Evolutionary conservation across 2,113 vertebrate species (phyloP), one percentile per base, ranked within the genome.

Genomic region (Nothoprocta perdicaria): DNA sequence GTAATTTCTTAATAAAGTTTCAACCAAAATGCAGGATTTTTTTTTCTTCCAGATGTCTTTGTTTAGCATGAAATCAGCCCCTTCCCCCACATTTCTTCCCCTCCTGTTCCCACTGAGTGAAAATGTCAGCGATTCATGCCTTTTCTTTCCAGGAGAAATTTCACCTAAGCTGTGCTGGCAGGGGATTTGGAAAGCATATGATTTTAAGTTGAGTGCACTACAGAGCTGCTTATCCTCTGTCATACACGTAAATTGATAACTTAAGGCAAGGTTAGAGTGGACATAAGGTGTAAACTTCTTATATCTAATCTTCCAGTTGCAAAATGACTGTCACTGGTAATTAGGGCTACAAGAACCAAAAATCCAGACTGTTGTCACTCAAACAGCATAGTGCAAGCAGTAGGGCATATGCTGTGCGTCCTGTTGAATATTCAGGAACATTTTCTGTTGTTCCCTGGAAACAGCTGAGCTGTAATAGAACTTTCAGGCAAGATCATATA

Each of bases 251-350:
- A 11, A 26, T n/a, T 79, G 86, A 27, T 43, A 91, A 93, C 26
- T 84, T 61, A 27, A 48, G 33, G 52, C 40, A 72, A 78, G 69
- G 31, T 72, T 65, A 71, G n/a, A 67, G 38, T 58, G 35, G 48
- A 90, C 63, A 1, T 17, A 69, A 65, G 80, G 16, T 68, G 10
- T 29, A 78, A 78, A 90, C 27, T 80, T 88, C 93, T 79, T 79
- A 90, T 35, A 79, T 14, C 17, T n/a, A 72, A n/a, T 68, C 50
- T 63, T 84, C 45, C 43, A 79, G 53, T 10, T 85, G 90, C 67
- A 62, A 93, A 93, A 81, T 79, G 84, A 76, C 68, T 91, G 74
- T 88, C 83, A 68, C 33, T 73, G 29, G 58, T 95, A 86, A 81
- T 93, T 76, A 90, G n/a, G 69, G 58, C 68, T 79, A 90, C 0